These are phyloP conservation scores for Chironomus tepperi DNA, from an alignment of 1,140 invertebrate species.

Conservation along the genomic window DNA sequence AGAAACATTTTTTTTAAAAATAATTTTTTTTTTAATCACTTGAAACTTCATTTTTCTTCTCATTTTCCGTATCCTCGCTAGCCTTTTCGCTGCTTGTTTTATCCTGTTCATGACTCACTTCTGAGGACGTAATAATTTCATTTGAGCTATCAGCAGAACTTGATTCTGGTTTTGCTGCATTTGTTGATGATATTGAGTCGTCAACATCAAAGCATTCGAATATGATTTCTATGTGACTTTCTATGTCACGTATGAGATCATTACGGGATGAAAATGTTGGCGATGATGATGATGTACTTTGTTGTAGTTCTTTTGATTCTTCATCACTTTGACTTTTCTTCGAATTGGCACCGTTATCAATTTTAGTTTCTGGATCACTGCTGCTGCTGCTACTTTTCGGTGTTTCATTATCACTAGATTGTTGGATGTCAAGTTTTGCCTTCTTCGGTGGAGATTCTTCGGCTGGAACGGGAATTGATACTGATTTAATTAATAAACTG, in stretches of 20 bases:
- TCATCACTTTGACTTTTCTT: not conserved
- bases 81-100: too few species aligned
- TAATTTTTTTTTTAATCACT: too few species aligned
- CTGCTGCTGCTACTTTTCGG: not conserved
- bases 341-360: not conserved
- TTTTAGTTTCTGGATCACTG: not conserved
- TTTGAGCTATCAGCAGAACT: not conserved
- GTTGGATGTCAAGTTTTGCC: not conserved
- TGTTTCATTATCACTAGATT: not conserved
- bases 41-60: too few species aligned
- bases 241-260: not conserved
- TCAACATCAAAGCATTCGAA: not conserved
- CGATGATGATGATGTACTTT: not conserved
- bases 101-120: too few species aligned
- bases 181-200: not conserved
- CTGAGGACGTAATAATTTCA: not conserved
- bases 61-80: too few species aligned
- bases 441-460: conserved; percentile 24
- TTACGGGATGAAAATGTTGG: not conserved
- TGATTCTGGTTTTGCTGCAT: not conserved
- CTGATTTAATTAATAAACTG: too few species aligned
- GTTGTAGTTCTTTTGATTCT: not conserved
- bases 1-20: too few species aligned
- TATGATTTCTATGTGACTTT: conserved; percentile 20
- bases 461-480: too few species aligned